These are phyloP conservation scores for Atherinomorus stipes DNA, from an alignment of 2,113 vertebrate genomes.

Conservation along the genomic window DNA sequence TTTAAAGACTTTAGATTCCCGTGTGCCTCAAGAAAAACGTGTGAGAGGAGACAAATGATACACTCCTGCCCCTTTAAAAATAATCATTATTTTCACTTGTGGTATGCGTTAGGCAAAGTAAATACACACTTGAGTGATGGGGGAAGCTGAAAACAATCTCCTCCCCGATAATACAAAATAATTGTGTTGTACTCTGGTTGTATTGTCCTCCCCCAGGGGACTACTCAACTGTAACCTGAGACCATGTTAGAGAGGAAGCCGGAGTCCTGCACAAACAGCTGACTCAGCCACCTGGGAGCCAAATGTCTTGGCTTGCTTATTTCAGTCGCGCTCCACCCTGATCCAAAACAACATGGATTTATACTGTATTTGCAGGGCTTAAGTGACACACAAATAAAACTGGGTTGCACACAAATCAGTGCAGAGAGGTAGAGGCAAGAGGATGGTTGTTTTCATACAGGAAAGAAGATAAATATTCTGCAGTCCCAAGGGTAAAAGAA, in stretches of 20 bases:
- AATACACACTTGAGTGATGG: slow-evolving; percentile 35
- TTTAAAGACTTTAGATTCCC: neutral
- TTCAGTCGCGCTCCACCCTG: slow-evolving; percentile 70
- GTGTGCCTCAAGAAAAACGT: neutral
- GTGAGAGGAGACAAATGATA: slow-evolving; percentile 3
- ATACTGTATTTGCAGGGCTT: slow-evolving; percentile 48
- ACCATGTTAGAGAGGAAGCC: slow-evolving; percentile 31
- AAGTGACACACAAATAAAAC: slow-evolving; percentile 46
- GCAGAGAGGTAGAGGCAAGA: neutral
- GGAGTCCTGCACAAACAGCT: slow-evolving; percentile 62
- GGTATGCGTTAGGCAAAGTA: slow-evolving; percentile 8
- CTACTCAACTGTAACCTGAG: slow-evolving; percentile 56
- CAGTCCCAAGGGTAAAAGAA: neutral
- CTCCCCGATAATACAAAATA: slow-evolving; percentile 2
- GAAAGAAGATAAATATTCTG: neutral
- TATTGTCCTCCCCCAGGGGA: slow-evolving; percentile 41
- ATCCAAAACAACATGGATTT: slow-evolving; percentile 69
- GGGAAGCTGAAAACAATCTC: slow-evolving; percentile 29
- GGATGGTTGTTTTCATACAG: neutral
- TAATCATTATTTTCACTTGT: slow-evolving; percentile 10
- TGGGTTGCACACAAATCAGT: neutral
- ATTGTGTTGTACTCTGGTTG: slow-evolving; percentile 1
- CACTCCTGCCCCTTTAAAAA: slow-evolving; percentile 1
- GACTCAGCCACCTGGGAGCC: slow-evolving; percentile 78
- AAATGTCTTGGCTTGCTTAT: slow-evolving; percentile 73